phyloP scores from a whole-genome alignment of 2,113 vertebrate species.

The Alexandromys fortis region DNA sequence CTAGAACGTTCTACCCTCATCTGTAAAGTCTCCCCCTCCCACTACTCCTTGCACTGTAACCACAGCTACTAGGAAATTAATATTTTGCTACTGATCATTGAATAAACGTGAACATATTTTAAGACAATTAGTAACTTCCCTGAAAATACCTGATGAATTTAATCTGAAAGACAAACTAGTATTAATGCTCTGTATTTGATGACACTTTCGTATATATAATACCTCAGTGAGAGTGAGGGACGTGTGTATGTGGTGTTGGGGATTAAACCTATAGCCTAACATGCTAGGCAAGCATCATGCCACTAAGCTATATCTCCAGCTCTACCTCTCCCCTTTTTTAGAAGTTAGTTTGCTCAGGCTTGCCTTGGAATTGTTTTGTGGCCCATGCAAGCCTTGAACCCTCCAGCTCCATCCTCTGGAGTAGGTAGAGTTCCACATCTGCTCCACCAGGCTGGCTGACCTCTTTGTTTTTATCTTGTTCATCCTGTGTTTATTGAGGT shows the following conservation, averaged over 20 bases:
- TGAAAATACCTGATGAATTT: constrained; percentile 24
- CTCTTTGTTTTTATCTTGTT: background rate
- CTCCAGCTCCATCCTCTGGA: background rate
- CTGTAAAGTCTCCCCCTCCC: background rate
- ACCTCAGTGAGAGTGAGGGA: background rate
- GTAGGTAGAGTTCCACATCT: background rate
- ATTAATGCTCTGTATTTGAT: constrained; percentile 13
- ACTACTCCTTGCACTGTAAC: constrained; percentile 21
- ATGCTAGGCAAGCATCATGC: background rate
- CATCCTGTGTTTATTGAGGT: background rate
- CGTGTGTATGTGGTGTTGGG: background rate
- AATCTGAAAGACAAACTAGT: constrained; percentile 35
- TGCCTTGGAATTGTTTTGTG: background rate
- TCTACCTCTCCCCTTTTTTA: background rate
- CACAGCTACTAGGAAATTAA: constrained; percentile 59
- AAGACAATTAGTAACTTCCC: constrained; percentile 23
- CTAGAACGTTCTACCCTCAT: background rate
- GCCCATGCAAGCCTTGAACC: background rate
- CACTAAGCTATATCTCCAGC: background rate
- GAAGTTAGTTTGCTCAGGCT: background rate
- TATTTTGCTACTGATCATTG: constrained; percentile 70
- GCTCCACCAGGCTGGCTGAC: background rate
- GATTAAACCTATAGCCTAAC: background rate
- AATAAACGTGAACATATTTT: constrained; percentile 73
- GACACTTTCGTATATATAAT: constrained; percentile 21